Evolutionary conservation across 1,140 invertebrate species (phyloP).

Genomic region (Himalopsyche phryganea): DNA sequence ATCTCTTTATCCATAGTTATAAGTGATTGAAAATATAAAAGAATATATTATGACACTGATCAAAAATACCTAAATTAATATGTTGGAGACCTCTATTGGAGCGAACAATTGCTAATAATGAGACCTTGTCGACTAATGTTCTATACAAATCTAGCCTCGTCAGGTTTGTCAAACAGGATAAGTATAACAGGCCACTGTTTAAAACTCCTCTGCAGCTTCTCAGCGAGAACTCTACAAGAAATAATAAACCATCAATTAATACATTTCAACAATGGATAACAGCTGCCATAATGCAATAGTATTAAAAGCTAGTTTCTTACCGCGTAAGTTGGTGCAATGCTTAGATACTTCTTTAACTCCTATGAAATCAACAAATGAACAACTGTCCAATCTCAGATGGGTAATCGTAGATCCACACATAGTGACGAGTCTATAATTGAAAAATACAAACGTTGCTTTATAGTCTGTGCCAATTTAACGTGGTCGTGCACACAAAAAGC

Average conservation of each 20-base stretch:
- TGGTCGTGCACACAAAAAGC: too few species aligned
- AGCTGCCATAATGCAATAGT: constrained; percentile 3
- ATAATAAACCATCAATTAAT: constrained; percentile 5
- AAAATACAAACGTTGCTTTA: constrained; percentile 20
- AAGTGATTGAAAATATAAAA: too few species aligned
- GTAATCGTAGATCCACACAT: constrained; percentile 63
- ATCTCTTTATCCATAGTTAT: too few species aligned
- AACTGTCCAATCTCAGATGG: constrained; percentile 70
- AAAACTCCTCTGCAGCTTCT: constrained; percentile 52
- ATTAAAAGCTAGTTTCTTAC: too few species aligned
- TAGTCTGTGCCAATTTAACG: too few species aligned
- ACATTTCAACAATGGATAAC: constrained; percentile 18
- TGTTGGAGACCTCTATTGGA: constrained; percentile 66
- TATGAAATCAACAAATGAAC: constrained; percentile 66
- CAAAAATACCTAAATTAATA: constrained; percentile 63
- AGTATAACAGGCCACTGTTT: constrained; percentile 56
- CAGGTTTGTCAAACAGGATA: constrained; percentile 62
- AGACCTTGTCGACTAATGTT: constrained; percentile 61
- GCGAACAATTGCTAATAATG: constrained; percentile 62
- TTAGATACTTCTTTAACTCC: constrained; percentile 61
- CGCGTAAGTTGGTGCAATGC: constrained; percentile 66
- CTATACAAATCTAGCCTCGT: constrained; percentile 75
- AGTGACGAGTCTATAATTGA: constrained; percentile 61
- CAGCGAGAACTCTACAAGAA: constrained; percentile 62
- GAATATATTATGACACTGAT: too few species aligned